phyloP scores from a whole-genome alignment of 1,140 invertebrate species.

The Thaumetopoea pityocampa region DNA sequence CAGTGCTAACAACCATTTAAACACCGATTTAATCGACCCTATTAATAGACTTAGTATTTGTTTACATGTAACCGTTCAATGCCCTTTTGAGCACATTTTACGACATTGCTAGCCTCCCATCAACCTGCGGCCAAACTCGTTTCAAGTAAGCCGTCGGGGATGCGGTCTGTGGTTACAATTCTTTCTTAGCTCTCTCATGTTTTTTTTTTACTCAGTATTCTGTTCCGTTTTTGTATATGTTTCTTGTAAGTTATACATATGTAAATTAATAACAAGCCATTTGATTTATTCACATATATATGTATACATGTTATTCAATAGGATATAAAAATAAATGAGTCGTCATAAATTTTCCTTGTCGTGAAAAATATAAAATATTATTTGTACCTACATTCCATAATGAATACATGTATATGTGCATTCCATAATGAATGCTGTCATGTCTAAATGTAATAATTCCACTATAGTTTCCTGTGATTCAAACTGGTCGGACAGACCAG shows the following conservation, averaged over 20 bases:
- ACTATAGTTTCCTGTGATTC: conserved; percentile 22
- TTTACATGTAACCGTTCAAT: conserved; percentile 16
- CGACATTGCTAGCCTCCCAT: conserved; percentile 12
- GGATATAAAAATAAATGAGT: background rate
- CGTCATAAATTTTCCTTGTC: too few relatives aligned
- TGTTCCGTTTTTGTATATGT: conserved; percentile 1
- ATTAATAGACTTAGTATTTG: conserved; percentile 12
- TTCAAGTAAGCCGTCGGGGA: conserved; percentile 14
- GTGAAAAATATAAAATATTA: background rate
- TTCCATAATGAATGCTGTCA: too few relatives aligned
- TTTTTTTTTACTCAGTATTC: background rate
- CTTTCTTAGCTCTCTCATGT: conserved; percentile 10
- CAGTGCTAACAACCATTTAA: too few relatives aligned
- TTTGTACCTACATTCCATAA: too few relatives aligned
- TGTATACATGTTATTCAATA: background rate
- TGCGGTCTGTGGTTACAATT: conserved; percentile 28
- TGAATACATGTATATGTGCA: too few relatives aligned
- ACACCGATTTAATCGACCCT: conserved; percentile 1
- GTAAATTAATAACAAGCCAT: background rate
- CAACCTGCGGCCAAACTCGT: conserved; percentile 17
- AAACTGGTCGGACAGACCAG: conserved; percentile 19
- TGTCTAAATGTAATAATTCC: conserved; percentile 13
- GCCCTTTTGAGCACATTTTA: conserved; percentile 14
- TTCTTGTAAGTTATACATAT: background rate
- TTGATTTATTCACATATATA: background rate